Evolutionary conservation across 2,888 invertebrate species (phyloP), one percentile per base, ranked within the genome.

Genomic region (Zootermopsis nevadensis): DNA sequence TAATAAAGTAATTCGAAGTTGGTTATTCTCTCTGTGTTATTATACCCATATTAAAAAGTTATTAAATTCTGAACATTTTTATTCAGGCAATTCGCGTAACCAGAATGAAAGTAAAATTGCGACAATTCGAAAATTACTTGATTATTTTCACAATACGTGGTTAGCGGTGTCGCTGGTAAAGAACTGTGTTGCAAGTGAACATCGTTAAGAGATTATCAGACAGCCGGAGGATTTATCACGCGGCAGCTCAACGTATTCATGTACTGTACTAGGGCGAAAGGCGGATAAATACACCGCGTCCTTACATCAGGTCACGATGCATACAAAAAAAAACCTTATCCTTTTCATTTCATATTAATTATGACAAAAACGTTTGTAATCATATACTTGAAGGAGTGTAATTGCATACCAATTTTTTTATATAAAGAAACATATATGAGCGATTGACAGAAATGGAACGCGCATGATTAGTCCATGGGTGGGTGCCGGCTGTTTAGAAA

Each of bases 361-460:
- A 79, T 79, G 66, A 79, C 79, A 79, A 79, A 79, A 79, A 79
- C 31, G 1, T 22, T 19, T 27, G 35, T 79, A 79, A 79, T 66
- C 33, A 66, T 27, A 79, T n/a, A 79, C 33, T 79, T 66, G 66
- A 35, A 31, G 66, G 30, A 27, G 22, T 38, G 66, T 74, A 74
- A 74, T 74, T 74, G 42, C 74, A 74, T 74, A 38, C 74, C n/a
- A 38, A 42, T 74, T 33, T 38, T 22, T 10, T 33, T 22, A 0
- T 38, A 31, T 30, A 31, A 38, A 69, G 38, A n/a, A 66, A 38
- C 38, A 38, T 15, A 66, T n/a, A 66, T 35, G 79, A 79, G 33
- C 35, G 60, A 79, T 79, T 79, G 79, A 79, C 79, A 79, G 79
- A 79, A 79, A 79, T 79, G 66, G 79, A 66, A 79, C 79, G 35